Conservation (phyloP, 2,888 invertebrate species). For the Digitonthophagus gazella region DNA sequence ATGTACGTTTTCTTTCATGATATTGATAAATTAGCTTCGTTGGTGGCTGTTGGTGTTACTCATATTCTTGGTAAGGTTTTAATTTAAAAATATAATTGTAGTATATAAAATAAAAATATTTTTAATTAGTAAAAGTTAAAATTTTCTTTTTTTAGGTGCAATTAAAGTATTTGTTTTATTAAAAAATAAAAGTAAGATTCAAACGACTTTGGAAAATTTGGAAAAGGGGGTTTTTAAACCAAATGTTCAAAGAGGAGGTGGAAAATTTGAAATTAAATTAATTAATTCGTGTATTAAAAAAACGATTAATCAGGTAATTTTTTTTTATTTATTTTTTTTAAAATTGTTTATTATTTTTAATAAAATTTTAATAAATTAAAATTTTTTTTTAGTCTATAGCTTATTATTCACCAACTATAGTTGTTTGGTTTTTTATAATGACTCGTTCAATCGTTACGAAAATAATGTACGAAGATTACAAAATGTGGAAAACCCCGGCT, state of each 20-base stretch:
- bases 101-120: no score
- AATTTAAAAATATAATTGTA: background rate
- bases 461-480: conserved; percentile 25
- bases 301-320: conserved; percentile 27
- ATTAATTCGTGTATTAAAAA: conserved; percentile 22
- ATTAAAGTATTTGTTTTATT: conserved; percentile 27
- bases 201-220: conserved; percentile 20
- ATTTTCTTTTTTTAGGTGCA: conserved; percentile 25
- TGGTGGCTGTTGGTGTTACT: conserved; percentile 23
- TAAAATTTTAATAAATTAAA: background rate
- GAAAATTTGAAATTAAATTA: conserved; percentile 20
- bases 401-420: conserved; percentile 22
- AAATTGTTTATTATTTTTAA: background rate
- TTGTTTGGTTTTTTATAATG: conserved; percentile 25
- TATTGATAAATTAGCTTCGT: conserved; percentile 25
- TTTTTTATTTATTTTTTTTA: background rate
- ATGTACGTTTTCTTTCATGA: conserved; percentile 24
- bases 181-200: conserved; percentile 25
- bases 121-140: background rate
- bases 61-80: conserved; percentile 26
- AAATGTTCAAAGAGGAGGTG: conserved; percentile 23
- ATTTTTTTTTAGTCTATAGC: conserved; percentile 25
- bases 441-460: conserved; percentile 20
- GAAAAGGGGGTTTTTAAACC: conserved; percentile 28
- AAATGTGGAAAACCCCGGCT: conserved; percentile 29